These are phyloP conservation scores for Euplexia lucipara DNA, from an alignment of 2,888 invertebrate genomes.

Conservation along the genomic window DNA sequence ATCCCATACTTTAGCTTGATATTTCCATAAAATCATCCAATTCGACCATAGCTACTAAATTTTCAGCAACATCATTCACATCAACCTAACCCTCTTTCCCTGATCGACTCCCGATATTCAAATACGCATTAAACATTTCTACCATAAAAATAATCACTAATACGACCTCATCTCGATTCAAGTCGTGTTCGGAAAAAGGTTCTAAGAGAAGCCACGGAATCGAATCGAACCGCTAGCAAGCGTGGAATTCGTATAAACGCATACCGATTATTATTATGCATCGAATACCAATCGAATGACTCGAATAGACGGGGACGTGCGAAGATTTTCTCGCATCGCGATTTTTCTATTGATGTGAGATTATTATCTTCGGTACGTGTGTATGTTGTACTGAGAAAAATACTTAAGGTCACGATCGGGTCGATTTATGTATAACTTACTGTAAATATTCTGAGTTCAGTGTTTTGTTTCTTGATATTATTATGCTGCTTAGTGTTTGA, in stretches of 20 bases:
- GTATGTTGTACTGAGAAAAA: conserved; percentile 39
- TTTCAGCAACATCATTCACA: neutral
- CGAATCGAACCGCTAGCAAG: conserved; percentile 71
- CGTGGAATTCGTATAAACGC: conserved; percentile 82
- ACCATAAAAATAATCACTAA: conserved; percentile 65
- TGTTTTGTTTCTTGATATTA: too few relatives aligned
- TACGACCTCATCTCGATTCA: conserved; percentile 71
- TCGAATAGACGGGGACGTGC: conserved; percentile 70
- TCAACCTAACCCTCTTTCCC: neutral
- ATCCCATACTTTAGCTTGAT: too few relatives aligned
- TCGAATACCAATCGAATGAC: conserved; percentile 75
- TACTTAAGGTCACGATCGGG: conserved; percentile 14
- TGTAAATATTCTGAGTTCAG: too few relatives aligned
- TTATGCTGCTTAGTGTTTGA: too few relatives aligned
- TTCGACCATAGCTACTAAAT: neutral
- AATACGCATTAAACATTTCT: conserved; percentile 58
- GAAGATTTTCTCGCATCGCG: conserved; percentile 68
- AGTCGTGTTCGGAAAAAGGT: conserved; percentile 80
- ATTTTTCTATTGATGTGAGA: conserved; percentile 66
- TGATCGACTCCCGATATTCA: conserved; percentile 43
- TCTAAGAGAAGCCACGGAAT: conserved; percentile 69
- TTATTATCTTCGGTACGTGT: conserved; percentile 59
- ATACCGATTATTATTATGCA: conserved; percentile 83
- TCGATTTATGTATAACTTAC: conserved; percentile 2
- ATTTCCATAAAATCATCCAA: neutral